phyloP scores from a whole-genome alignment of 2,888 invertebrate genomes.

The Oscheius onirici region DNA sequence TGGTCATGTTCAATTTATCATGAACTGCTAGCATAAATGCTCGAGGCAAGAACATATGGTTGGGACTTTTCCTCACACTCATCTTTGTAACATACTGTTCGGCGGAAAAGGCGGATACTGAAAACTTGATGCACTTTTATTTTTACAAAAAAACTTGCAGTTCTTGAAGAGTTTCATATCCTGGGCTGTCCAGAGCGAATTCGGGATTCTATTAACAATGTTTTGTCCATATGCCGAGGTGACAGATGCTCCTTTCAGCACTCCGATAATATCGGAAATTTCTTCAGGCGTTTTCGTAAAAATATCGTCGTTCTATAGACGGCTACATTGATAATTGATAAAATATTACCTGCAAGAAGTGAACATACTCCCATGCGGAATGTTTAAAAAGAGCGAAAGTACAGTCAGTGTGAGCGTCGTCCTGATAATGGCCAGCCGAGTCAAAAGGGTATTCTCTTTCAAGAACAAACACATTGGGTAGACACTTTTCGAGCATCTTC shows the following conservation, averaged over 20 bases:
- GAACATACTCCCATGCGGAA: slow-evolving; percentile 3
- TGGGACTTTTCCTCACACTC: background rate
- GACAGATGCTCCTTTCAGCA: background rate
- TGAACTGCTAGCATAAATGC: background rate
- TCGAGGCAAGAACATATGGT: background rate
- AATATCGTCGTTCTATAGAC: slow-evolving; percentile 2
- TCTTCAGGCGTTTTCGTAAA: background rate
- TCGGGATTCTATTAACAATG: background rate
- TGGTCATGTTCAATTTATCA: background rate
- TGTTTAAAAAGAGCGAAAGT: background rate
- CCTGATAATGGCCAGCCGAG: slow-evolving; percentile 18
- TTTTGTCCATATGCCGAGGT: background rate
- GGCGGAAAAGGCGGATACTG: background rate
- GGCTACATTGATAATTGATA: background rate
- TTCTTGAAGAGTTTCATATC: background rate
- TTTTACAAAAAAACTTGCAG: too few relatives aligned
- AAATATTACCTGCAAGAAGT: slow-evolving; percentile 1
- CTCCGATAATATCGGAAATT: slow-evolving; percentile 11
- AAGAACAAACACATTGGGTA: slow-evolving; percentile 15
- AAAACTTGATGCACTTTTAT: too few relatives aligned
- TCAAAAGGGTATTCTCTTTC: background rate
- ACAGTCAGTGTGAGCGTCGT: slow-evolving; percentile 8
- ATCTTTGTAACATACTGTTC: background rate
- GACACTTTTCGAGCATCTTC: background rate
- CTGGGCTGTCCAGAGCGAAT: background rate